Conservation (phyloP, 2,888 invertebrate species). For the Ypsolopha sequella region DNA sequence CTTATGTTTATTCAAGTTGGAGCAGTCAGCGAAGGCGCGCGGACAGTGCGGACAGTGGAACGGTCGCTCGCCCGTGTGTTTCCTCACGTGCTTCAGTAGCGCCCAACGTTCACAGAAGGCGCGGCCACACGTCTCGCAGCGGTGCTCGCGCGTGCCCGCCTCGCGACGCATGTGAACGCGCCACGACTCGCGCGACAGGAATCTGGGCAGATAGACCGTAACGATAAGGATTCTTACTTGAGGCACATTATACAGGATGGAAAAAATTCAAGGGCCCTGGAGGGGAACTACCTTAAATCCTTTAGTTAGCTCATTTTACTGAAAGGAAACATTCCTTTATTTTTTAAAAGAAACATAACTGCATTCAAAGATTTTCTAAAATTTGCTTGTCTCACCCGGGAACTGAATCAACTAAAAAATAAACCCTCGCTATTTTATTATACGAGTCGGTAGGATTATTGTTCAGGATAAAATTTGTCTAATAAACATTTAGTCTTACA, state of each 20-base stretch:
- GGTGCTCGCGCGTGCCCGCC: constrained; percentile 73
- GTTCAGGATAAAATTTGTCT: too few relatives aligned
- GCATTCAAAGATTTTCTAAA: too few relatives aligned
- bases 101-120: constrained; percentile 77
- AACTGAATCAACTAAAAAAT: too few relatives aligned
- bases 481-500: too few relatives aligned
- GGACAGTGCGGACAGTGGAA: constrained; percentile 77
- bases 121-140: constrained; percentile 70
- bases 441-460: too few relatives aligned
- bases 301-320: too few relatives aligned
- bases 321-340: too few relatives aligned
- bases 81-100: constrained; percentile 73
- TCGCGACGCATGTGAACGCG: constrained; percentile 77
- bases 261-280: too few relatives aligned
- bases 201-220: constrained; percentile 11
- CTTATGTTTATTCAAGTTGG: constrained; percentile 79
- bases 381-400: too few relatives aligned
- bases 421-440: too few relatives aligned
- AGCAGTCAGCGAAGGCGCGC: constrained; percentile 81
- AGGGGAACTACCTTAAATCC: too few relatives aligned
- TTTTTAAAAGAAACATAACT: too few relatives aligned
- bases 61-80: constrained; percentile 78
- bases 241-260: neutral
- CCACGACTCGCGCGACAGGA: constrained; percentile 65
- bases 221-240: neutral